Evolutionary conservation across 2,888 invertebrate species (phyloP).

Genomic region (Lobophora halterata): DNA sequence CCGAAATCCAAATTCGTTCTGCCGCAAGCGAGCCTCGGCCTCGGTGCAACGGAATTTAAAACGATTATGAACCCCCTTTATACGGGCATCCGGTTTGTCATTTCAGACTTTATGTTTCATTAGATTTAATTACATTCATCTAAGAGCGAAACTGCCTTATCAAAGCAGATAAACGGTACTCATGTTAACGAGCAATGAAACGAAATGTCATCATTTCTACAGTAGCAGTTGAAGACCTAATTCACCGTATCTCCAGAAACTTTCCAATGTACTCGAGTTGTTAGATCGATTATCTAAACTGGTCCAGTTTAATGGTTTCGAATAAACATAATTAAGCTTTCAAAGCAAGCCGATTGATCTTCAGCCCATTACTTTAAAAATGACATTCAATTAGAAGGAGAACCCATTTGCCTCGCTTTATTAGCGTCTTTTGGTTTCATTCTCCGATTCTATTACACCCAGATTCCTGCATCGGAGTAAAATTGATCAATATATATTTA

Average conservation of each 20-base stretch:
- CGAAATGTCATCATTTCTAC: slow-evolving; percentile 49
- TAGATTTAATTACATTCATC: slow-evolving; percentile 37
- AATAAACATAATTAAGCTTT: slow-evolving; percentile 76
- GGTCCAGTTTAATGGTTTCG: slow-evolving; percentile 63
- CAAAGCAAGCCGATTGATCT: slow-evolving; percentile 68
- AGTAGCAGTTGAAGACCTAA: slow-evolving; percentile 42
- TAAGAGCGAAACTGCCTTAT: slow-evolving; percentile 27
- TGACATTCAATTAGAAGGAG: slow-evolving; percentile 63
- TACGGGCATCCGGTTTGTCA: slow-evolving; percentile 36
- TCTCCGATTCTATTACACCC: slow-evolving; percentile 14
- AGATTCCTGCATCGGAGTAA: slow-evolving; percentile 12
- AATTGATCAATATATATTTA: slow-evolving; percentile 21
- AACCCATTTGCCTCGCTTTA: slow-evolving; percentile 43
- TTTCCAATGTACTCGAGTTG: slow-evolving; percentile 50
- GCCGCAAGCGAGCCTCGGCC: slow-evolving; percentile 37
- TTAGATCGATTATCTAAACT: slow-evolving; percentile 63
- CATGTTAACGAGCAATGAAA: slow-evolving; percentile 43
- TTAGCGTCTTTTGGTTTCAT: slow-evolving; percentile 22
- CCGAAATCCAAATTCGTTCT: slow-evolving; percentile 63
- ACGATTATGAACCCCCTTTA: slow-evolving; percentile 50
- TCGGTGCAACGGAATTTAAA: slow-evolving; percentile 46
- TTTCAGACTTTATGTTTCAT: slow-evolving; percentile 34
- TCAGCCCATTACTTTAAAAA: slow-evolving; percentile 57
- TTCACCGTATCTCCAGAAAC: slow-evolving; percentile 39
- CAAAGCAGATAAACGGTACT: slow-evolving; percentile 29